Conservation (phyloP, 2,888 invertebrate species). For the Meghimatium bilineatum region DNA sequence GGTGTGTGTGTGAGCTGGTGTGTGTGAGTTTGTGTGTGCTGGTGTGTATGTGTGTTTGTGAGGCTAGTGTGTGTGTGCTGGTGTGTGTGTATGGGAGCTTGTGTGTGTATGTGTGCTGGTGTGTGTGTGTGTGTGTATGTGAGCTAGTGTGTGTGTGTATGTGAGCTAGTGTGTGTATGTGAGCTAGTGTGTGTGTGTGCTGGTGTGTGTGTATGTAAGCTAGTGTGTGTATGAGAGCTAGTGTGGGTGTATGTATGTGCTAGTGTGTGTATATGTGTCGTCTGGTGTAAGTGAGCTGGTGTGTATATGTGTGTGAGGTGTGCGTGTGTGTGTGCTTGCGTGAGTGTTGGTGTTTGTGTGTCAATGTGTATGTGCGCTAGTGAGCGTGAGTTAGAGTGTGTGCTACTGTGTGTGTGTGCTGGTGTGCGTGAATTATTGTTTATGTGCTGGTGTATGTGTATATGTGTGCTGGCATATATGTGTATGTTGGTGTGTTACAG, state of each 20-base stretch:
- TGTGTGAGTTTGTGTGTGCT: too few relatives aligned
- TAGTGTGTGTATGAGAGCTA: not conserved
- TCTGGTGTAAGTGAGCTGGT: not conserved
- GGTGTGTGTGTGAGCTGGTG: too few relatives aligned
- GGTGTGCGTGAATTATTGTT: not conserved
- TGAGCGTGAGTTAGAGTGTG: not conserved
- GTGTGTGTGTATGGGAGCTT: not conserved
- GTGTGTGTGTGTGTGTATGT: not conserved
- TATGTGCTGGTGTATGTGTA: too few relatives aligned
- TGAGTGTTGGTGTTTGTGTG: not conserved
- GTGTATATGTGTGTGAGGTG: too few relatives aligned
- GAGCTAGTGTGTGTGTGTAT: too few relatives aligned
- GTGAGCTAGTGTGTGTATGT: not conserved
- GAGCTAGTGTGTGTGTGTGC: not conserved
- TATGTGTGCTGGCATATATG: not conserved
- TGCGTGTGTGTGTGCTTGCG: too few relatives aligned
- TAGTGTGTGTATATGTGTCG: not conserved
- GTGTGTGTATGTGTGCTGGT: conserved; percentile 23
- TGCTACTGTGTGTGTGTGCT: not conserved
- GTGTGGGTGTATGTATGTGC: not conserved
- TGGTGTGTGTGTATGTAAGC: not conserved
- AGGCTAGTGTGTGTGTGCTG: too few relatives aligned
- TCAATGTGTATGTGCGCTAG: not conserved
- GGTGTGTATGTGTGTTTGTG: too few relatives aligned
- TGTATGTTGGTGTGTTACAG: not conserved